Evolutionary conservation across 2,888 invertebrate species (phyloP), one percentile per base, ranked within the genome.

Genomic region (Antitype chi): DNA sequence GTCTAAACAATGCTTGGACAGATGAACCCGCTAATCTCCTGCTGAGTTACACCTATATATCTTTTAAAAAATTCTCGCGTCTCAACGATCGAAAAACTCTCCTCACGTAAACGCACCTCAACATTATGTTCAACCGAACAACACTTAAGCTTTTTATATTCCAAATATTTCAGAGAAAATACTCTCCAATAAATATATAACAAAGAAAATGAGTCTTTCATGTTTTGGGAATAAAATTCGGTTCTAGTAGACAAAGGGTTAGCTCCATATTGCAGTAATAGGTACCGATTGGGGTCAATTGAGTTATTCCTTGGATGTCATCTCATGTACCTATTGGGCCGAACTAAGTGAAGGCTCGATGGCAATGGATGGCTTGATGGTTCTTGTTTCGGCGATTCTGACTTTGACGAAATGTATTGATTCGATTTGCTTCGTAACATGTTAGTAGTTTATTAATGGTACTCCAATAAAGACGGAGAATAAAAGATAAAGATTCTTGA

Each of bases 231-330:
- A 87, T 80, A 87, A 88, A 87, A 84, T 78, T 86, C 66, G 74
- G 75, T 32, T 20, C 57, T 78, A 17, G 71, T 73, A 86, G 86
- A 87, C 88, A 88, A 88, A 88, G 86, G 88, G 86, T 85, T 89
- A 70, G 80, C 71, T 78, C 78, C 85, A 81, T 88, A 87, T 86
- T 86, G 85, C 63, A 76, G 71, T 86, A 86, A 87, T 87, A 70
- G 79, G 70, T 60, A 76, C 47, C 82, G 78, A 88, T 87, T 77
- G 80, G 75, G 88, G 89, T 84, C 88, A 86, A 89, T 88, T 78
- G 81, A 83, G 82, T 88, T 89, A 87, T 84, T 76, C 62, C 64
- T 75, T 78, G 52, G 67, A 84, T 82, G 82, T 76, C 80, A 78
- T 84, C 67, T 81, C 80, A 66, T 81, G 74, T 81, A 75, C 73